Conservation (phyloP, 2,797 vertebrate species). For the Alcedo atthis region DNA sequence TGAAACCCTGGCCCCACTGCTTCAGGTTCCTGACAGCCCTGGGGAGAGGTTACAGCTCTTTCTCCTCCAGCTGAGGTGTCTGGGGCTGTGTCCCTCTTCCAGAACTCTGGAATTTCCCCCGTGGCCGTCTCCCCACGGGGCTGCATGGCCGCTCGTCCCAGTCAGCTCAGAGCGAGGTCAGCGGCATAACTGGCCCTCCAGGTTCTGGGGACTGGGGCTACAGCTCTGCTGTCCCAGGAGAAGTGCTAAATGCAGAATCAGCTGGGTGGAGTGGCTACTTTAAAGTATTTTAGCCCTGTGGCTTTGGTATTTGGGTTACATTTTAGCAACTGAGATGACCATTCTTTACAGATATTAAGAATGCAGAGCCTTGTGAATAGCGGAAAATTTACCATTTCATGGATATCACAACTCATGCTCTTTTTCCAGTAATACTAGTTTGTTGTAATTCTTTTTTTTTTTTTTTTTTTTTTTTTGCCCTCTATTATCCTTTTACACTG, state of each 20-base stretch:
- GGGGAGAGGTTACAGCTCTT: background rate
- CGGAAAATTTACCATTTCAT: slow-evolving; percentile 71
- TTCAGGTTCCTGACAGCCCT: background rate
- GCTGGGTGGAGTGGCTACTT: slow-evolving; percentile 47
- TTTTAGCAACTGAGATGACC: slow-evolving; percentile 61
- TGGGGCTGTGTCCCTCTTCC: background rate
- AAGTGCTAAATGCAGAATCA: slow-evolving; percentile 54
- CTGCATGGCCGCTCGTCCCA: background rate
- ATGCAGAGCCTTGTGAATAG: slow-evolving; percentile 61
- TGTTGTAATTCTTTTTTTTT: slow-evolving; percentile 24
- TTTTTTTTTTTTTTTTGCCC: background rate
- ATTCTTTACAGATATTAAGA: slow-evolving; percentile 71
- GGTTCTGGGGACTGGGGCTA: slow-evolving; percentile 52
- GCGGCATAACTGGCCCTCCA: background rate
- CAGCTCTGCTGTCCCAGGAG: slow-evolving; percentile 20
- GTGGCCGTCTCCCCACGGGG: background rate
- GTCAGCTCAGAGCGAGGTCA: slow-evolving; percentile 1
- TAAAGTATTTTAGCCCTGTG: slow-evolving; percentile 26
- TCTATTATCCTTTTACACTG: slow-evolving; percentile 50
- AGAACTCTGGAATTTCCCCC: background rate
- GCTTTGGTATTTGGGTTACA: slow-evolving; percentile 16
- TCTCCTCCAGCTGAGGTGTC: background rate
- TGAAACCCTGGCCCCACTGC: background rate
- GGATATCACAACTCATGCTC: slow-evolving; percentile 51
- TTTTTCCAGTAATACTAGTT: slow-evolving; percentile 37